Conservation (phyloP, 2,888 invertebrate genomes). For the Pilophorus perplexus region DNA sequence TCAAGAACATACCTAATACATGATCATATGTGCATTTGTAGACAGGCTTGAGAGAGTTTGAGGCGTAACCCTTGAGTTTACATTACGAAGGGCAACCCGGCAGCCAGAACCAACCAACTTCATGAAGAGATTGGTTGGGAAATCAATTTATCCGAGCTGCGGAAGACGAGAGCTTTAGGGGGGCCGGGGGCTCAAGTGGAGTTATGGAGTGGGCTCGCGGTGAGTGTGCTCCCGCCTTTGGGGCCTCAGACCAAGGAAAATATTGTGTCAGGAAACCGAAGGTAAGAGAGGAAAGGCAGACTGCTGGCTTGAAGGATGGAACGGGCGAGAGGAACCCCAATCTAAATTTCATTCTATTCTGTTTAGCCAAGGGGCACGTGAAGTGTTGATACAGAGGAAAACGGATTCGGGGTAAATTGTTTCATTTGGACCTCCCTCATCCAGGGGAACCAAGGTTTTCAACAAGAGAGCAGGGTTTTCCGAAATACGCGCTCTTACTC, state of each 20-base stretch:
- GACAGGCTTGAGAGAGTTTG: no score
- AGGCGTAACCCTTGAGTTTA: no score
- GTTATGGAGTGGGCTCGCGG: background rate
- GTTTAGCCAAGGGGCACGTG: constrained; percentile 42
- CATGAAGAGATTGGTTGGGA: constrained; percentile 20
- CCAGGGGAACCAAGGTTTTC: background rate
- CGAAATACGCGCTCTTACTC: no score
- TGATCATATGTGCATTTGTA: no score
- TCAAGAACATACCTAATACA: no score
- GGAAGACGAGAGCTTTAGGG: background rate
- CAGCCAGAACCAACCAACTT: background rate
- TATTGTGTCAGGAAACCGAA: constrained; percentile 54
- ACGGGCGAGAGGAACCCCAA: constrained; percentile 50
- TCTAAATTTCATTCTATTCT: constrained; percentile 53
- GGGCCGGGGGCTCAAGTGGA: constrained; percentile 6
- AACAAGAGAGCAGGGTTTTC: no score
- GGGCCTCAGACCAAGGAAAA: constrained; percentile 51
- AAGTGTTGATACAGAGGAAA: constrained; percentile 46
- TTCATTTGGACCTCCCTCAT: constrained; percentile 31
- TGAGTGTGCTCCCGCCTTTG: no score
- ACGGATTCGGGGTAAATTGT: constrained; percentile 45
- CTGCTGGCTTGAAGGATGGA: constrained; percentile 6
- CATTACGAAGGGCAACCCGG: background rate
- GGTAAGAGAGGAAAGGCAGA: constrained; percentile 3
- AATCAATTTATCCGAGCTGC: constrained; percentile 14